Evolutionary conservation across 2,113 vertebrate species (phyloP).

Genomic region (Hemicordylus capensis): DNA sequence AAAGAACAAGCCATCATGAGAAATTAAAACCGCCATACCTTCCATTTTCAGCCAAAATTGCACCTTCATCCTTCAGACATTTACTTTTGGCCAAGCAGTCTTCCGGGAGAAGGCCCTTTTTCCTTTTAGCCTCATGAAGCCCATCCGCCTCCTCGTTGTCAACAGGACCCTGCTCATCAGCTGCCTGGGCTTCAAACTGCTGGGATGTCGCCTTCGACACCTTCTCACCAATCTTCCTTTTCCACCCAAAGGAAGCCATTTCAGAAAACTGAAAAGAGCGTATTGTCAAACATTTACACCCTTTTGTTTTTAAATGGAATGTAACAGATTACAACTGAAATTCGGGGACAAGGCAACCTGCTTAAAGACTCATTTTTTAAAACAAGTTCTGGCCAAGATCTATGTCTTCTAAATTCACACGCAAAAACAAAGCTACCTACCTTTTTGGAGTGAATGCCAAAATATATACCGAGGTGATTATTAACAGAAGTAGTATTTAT

Average conservation of each 20-base stretch:
- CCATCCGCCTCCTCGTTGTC: constrained; percentile 78
- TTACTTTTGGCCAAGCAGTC: constrained; percentile 84
- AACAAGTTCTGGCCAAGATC: not conserved
- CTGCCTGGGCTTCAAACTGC: constrained; percentile 89
- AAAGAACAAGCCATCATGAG: not conserved
- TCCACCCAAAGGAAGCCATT: constrained; percentile 98
- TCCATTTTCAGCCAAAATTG: constrained; percentile 84
- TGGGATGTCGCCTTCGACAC: constrained; percentile 88
- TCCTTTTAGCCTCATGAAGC: constrained; percentile 83
- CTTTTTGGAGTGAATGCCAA: not conserved
- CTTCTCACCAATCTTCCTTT: constrained; percentile 92
- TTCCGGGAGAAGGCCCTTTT: constrained; percentile 81
- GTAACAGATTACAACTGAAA: not conserved
- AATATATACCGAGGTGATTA: not conserved
- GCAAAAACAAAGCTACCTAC: not conserved
- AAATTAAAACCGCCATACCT: constrained; percentile 74
- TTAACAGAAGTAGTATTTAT: not conserved
- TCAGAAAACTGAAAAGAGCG: constrained; percentile 39
- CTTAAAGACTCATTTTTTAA: not conserved
- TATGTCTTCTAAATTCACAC: not conserved
- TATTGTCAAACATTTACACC: rapidly evolving
- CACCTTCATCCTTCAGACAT: constrained; percentile 88
- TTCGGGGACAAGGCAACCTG: rapidly evolving
- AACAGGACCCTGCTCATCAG: constrained; percentile 62
- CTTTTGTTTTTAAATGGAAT: rapidly evolving